Evolutionary conservation across 2,888 invertebrate genomes (phyloP).

Genomic region (Tribolium freemani): DNA sequence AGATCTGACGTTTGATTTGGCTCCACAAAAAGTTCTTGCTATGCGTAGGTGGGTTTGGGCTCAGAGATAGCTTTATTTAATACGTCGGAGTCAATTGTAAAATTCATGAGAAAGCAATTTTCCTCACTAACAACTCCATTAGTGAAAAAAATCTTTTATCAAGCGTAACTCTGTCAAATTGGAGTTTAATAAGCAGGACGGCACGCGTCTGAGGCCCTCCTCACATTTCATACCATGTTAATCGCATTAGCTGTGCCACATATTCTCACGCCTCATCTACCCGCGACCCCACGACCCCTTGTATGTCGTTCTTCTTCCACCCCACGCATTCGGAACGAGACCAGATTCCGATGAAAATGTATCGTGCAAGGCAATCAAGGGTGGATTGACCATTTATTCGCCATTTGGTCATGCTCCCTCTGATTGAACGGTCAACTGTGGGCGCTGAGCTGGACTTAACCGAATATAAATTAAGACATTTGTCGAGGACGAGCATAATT

Average conservation of each 20-base stretch:
- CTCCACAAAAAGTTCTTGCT: no score
- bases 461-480: slow-evolving; percentile 64
- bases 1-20: no score
- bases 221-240: slow-evolving; percentile 61
- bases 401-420: slow-evolving; percentile 53
- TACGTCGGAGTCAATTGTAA: background rate
- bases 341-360: slow-evolving; percentile 16
- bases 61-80: background rate
- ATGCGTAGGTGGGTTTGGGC: no score
- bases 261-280: slow-evolving; percentile 66
- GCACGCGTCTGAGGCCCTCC: slow-evolving; percentile 58
- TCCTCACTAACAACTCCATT: slow-evolving; percentile 23
- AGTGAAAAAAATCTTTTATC: slow-evolving; percentile 41
- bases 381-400: slow-evolving; percentile 49
- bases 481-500: slow-evolving; percentile 44
- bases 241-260: slow-evolving; percentile 65
- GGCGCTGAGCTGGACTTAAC: slow-evolving; percentile 59
- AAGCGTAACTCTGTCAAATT: slow-evolving; percentile 56
- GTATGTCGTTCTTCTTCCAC: slow-evolving; percentile 6
- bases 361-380: slow-evolving; percentile 43
- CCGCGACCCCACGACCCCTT: slow-evolving; percentile 26
- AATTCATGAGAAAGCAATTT: slow-evolving; percentile 33
- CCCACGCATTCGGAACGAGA: background rate
- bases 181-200: slow-evolving; percentile 63
- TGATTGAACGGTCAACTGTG: slow-evolving; percentile 60